phyloP scores from a whole-genome alignment of 2,113 vertebrate species.

The Piaya cayana region DNA sequence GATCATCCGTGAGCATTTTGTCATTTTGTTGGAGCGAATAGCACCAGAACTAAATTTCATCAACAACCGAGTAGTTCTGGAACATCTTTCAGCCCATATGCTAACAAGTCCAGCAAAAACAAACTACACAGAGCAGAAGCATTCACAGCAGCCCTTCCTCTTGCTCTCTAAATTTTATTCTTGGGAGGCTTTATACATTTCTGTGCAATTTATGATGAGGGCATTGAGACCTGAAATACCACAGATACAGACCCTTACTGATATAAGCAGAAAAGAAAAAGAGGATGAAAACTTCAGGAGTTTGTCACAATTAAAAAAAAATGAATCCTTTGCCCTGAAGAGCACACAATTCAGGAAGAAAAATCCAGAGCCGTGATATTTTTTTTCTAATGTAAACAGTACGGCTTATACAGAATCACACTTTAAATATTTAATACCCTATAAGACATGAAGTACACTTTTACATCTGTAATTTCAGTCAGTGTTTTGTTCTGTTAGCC shows the following conservation, averaged over 20 bases:
- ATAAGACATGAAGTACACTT: constrained; percentile 13
- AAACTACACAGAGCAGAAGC: neutral
- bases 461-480: constrained; percentile 51
- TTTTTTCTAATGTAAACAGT: neutral
- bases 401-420: constrained; percentile 33
- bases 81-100: neutral
- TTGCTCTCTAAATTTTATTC: neutral
- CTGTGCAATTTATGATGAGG: neutral
- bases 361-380: constrained; percentile 40
- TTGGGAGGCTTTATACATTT: neutral
- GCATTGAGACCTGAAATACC: constrained; percentile 48
- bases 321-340: constrained; percentile 6
- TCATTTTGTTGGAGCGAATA: neutral
- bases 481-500: constrained; percentile 22
- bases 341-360: constrained; percentile 44
- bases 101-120: neutral
- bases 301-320: constrained; percentile 62
- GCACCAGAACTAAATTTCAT: neutral
- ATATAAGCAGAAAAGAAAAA: constrained; percentile 51
- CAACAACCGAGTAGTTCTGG: neutral
- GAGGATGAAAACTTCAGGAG: constrained; percentile 61
- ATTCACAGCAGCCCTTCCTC: neutral
- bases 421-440: constrained; percentile 67
- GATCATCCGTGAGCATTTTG: neutral
- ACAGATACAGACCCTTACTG: constrained; percentile 23